A percentile compares a stretch with the other conserved stretches of the same genome.
Evolutionary conservation across 2,113 vertebrate species (phyloP).

Genomic region (Scomber colias): DNA sequence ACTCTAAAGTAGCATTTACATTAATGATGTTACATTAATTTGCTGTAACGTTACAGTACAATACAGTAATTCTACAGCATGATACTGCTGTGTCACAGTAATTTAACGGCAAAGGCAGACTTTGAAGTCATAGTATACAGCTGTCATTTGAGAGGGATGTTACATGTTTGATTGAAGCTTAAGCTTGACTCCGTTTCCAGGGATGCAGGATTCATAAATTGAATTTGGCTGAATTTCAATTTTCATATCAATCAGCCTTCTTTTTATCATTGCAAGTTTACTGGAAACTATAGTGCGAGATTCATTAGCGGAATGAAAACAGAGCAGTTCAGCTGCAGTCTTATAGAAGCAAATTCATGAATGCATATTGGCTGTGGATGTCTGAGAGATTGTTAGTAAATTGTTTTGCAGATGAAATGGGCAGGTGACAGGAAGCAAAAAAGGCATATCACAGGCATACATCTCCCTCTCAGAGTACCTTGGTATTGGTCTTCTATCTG

Average conservation of each 20-base stretch:
- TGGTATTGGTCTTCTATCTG: conserved; percentile 66
- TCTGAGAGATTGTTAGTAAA: conserved; percentile 70
- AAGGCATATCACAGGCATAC: conserved; percentile 46
- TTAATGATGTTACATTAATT: no score
- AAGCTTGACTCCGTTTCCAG: neutral
- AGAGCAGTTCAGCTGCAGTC: conserved; percentile 15
- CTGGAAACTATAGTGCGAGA: conserved; percentile 46
- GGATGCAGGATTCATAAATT: conserved; percentile 20
- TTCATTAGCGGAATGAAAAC: conserved; percentile 55
- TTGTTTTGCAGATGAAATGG: conserved; percentile 73
- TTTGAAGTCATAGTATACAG: no score
- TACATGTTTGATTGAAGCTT: conserved; percentile 26
- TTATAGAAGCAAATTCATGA: conserved; percentile 56
- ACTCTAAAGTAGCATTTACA: no score
- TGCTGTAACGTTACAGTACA: no score
- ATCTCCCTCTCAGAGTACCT: conserved; percentile 63
- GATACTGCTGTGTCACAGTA: no score
- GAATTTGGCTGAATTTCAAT: conserved; percentile 47
- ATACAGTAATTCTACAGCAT: no score
- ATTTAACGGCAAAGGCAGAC: no score
- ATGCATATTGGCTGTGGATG: conserved; percentile 30
- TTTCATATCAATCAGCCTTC: conserved; percentile 42
- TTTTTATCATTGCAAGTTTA: conserved; percentile 41
- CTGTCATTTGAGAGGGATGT: neutral
- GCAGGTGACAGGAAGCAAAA: conserved; percentile 67